Base-by-base conservation (phyloP, 2,113 vertebrate genomes). In the Hippocampus zosterae region DNA sequence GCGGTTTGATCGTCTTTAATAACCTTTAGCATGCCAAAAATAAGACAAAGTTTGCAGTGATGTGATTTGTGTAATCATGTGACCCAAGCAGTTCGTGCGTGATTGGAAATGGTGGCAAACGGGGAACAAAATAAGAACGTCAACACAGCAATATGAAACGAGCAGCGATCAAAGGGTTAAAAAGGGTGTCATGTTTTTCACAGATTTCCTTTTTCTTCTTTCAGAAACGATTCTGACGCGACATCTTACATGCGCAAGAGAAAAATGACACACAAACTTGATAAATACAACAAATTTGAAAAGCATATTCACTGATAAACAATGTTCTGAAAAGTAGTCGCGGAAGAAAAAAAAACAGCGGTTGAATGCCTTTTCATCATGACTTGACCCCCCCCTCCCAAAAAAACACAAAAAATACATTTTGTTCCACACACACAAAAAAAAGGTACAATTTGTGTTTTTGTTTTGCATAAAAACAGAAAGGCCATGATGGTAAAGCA, bases 401-500 rank as follows among this genome's bases (percentile, higher is more conserved):
- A 56, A 46, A 19, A 2, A 2, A 40, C 73, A 65, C 61, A 72
- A 77, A 74, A 81, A 65, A 69, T 42, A 61, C 55, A 56, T 77
- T 56, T 83, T 71, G 57, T 61, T 11, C 12, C 74, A 77, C 75
- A 76, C 63, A 60, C 67, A 37, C 33, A 37, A 5, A 37, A 37
- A 74, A 87, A 69, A 81, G 77, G 53, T 72, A 80, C 60, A 80
- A 37, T 69, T 44, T 66, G 23, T 53, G 7, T n/a, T 21, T 65
- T 76, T 50, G 46, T 64, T 68, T 60, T 75, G 40, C 11, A 55
- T 41, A 69, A 64, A 79, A 79, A 70, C 72, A 84, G 74, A 83
- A 88, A 88, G 86, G 85, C 85, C 79, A 78, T 83, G 82, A 81
- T 83, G 81, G 85, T 87, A 74, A 84, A 81, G 83, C 73, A 75